These are phyloP conservation scores for Ispidina picta DNA, from an alignment of 2,797 vertebrate species.

Conservation along the genomic window DNA sequence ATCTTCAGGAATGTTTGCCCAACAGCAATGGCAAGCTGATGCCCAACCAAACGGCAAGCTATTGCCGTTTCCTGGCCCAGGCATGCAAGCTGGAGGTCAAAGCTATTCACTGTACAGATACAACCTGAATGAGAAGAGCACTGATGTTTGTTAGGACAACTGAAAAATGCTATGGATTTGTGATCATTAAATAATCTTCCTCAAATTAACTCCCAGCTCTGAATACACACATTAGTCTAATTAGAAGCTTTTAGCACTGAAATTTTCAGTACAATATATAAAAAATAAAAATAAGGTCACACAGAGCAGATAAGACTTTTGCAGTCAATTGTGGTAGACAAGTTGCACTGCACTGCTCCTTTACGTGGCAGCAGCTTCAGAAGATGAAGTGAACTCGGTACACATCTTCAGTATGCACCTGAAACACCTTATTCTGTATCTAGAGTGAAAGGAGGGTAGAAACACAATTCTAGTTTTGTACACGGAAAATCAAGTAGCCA, in stretches of 20 bases:
- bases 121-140: neutral
- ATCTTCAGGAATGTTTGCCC: neutral
- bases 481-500: fast-evolving
- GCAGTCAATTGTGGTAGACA: neutral
- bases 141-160: neutral
- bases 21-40: too few species aligned
- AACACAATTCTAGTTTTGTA: neutral
- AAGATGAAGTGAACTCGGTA: neutral
- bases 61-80: neutral
- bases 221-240: neutral
- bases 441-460: neutral
- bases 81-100: neutral
- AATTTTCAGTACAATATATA: neutral
- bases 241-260: neutral
- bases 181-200: neutral
- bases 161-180: neutral
- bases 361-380: neutral
- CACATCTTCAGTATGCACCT: neutral
- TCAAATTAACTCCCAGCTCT: slow-evolving; percentile 3
- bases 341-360: neutral
- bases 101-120: neutral
- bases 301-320: neutral
- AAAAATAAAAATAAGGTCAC: neutral
- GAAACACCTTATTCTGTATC: neutral
- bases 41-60: too few species aligned